Conservation (phyloP, 2,797 vertebrate genomes). For the Zalophus californianus region DNA sequence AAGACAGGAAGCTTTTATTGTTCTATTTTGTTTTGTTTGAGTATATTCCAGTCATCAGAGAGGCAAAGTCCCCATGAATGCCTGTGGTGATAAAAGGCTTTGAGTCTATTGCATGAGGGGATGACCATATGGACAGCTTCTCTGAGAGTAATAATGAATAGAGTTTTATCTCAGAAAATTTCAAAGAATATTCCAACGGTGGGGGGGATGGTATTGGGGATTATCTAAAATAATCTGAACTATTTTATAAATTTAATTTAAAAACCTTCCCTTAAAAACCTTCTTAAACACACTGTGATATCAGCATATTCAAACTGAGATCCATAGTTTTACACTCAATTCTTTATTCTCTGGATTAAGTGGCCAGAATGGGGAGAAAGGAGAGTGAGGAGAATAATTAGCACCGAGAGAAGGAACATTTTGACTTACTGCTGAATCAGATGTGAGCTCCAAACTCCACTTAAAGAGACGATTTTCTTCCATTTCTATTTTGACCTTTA, state of each 20-base stretch:
- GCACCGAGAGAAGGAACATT: neutral
- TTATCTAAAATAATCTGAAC: neutral
- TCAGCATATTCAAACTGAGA: neutral
- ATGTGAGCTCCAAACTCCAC: neutral
- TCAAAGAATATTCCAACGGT: neutral
- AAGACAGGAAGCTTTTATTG: conserved; percentile 33
- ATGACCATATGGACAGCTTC: conserved; percentile 55
- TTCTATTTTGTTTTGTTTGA: conserved; percentile 54
- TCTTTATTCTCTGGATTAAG: neutral
- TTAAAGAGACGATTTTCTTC: neutral
- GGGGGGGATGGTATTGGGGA: neutral
- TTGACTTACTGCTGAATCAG: neutral
- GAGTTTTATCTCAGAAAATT: conserved; percentile 51
- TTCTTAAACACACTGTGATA: neutral
- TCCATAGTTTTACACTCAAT: neutral
- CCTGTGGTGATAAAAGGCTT: conserved; percentile 75
- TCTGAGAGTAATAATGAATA: neutral
- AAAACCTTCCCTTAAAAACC: neutral
- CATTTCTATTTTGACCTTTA: neutral
- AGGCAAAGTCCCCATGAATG: neutral
- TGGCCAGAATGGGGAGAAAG: too few relatives aligned
- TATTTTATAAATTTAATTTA: neutral
- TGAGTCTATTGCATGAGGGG: neutral
- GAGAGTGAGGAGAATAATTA: neutral
- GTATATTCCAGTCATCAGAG: conserved; percentile 40